Conservation (phyloP, 2,888 invertebrate genomes). For the Eumacrocentrus americanus region DNA sequence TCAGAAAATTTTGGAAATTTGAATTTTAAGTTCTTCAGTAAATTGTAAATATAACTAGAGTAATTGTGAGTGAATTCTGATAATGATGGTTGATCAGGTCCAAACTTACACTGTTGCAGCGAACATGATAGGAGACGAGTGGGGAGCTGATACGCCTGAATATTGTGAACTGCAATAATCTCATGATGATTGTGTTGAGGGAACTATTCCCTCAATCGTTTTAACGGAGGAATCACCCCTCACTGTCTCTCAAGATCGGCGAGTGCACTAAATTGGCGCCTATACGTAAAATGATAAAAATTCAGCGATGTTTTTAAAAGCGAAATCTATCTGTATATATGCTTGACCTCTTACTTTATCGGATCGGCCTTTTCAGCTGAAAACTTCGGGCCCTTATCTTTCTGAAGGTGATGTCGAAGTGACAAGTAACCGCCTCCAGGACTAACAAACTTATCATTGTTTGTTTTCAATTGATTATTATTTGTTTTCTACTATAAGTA, state of each 20-base stretch:
- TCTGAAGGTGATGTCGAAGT: not conserved
- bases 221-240: no score
- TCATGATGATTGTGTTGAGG: constrained; percentile 6
- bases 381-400: constrained; percentile 9
- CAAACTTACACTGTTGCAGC: constrained; percentile 43
- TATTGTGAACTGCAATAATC: constrained; percentile 1
- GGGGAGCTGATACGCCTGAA: not conserved
- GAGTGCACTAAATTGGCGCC: not conserved
- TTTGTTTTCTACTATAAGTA: no score
- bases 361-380: not conserved
- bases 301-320: not conserved
- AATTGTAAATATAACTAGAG: no score
- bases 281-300: not conserved
- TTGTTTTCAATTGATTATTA: not conserved
- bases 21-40: no score
- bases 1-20: no score
- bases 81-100: no score
- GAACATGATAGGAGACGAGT: constrained; percentile 10
- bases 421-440: not conserved
- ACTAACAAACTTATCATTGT: constrained; percentile 4
- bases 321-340: constrained; percentile 30
- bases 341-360: constrained; percentile 35
- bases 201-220: no score
- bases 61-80: no score
- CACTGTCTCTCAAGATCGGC: not conserved